These are phyloP conservation scores for Callionymus lyra DNA, from an alignment of 2,113 vertebrate genomes.

Conservation along the genomic window DNA sequence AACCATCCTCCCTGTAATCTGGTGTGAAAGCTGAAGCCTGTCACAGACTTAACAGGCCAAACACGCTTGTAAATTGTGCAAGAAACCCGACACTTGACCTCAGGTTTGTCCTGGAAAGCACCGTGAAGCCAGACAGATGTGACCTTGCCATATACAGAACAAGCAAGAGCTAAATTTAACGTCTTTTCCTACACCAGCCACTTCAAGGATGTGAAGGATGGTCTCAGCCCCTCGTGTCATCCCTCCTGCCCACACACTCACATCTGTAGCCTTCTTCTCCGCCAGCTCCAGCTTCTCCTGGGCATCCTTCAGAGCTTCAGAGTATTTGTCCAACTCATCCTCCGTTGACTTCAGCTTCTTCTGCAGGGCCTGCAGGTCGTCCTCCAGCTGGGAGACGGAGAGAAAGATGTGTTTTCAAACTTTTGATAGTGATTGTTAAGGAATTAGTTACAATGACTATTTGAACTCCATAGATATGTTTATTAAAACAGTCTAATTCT, in stretches of 20 bases:
- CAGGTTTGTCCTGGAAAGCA: slow-evolving; percentile 35
- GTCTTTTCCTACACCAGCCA: slow-evolving; percentile 19
- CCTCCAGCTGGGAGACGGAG: slow-evolving; percentile 80
- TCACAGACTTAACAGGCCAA: slow-evolving; percentile 13
- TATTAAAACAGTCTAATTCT: too few relatives aligned
- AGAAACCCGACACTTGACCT: slow-evolving; percentile 46
- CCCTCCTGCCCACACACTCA: slow-evolving; percentile 65
- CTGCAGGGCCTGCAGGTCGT: slow-evolving; percentile 90
- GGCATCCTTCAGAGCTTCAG: slow-evolving; percentile 96
- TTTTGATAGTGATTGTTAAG: too few relatives aligned
- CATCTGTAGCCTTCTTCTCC: slow-evolving; percentile 95
- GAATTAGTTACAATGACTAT: neutral
- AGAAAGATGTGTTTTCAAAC: slow-evolving; percentile 38
- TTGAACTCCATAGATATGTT: too few relatives aligned
- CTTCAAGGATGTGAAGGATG: slow-evolving; percentile 9
- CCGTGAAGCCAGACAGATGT: slow-evolving; percentile 44
- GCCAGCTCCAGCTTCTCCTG: slow-evolving; percentile 98
- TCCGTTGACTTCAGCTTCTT: slow-evolving; percentile 97
- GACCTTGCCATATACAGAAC: slow-evolving; percentile 84
- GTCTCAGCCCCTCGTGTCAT: slow-evolving; percentile 6
- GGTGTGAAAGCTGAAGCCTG: slow-evolving; percentile 31
- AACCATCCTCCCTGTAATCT: slow-evolving; percentile 2
- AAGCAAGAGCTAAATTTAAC: slow-evolving; percentile 83
- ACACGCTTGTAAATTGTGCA: slow-evolving; percentile 18
- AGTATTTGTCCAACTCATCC: slow-evolving; percentile 98